phyloP scores from a whole-genome alignment of 2,888 invertebrate genomes.

The Clitarchus hookeri region DNA sequence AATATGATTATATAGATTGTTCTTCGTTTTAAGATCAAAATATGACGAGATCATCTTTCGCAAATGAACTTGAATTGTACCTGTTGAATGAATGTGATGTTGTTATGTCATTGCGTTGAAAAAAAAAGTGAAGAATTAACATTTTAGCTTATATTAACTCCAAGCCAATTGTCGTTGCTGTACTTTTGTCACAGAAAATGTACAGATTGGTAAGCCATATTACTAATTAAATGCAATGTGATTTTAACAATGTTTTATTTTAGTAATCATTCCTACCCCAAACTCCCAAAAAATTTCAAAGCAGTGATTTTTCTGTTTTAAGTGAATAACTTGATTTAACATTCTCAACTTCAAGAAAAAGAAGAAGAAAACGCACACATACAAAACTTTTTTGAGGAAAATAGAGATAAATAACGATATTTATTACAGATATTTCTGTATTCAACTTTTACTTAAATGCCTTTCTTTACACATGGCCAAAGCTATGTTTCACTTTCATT shows the following conservation, averaged over 20 bases:
- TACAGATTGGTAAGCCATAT: neutral
- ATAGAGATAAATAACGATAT: too few species aligned
- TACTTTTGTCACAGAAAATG: constrained; percentile 6
- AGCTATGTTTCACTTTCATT: too few species aligned
- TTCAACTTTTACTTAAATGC: too few species aligned
- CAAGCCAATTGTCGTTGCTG: neutral
- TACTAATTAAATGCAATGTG: neutral
- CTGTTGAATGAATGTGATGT: neutral
- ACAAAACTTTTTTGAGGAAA: too few species aligned
- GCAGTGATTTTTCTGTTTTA: neutral
- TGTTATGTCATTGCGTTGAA: constrained; percentile 7
- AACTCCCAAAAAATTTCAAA: neutral
- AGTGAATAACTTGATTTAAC: neutral
- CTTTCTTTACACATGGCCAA: too few species aligned
- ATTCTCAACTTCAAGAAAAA: too few species aligned
- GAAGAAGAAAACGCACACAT: too few species aligned
- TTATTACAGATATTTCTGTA: too few species aligned
- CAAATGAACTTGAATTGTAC: neutral
- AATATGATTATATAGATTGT: too few species aligned
- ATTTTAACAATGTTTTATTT: neutral
- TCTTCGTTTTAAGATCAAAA: too few species aligned
- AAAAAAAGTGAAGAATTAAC: neutral
- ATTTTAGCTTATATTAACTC: neutral
- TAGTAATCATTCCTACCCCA: neutral
- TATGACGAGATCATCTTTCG: neutral